These are phyloP conservation scores for Bellardia bayeri DNA, from an alignment of 2,888 invertebrate genomes.

Conservation along the genomic window DNA sequence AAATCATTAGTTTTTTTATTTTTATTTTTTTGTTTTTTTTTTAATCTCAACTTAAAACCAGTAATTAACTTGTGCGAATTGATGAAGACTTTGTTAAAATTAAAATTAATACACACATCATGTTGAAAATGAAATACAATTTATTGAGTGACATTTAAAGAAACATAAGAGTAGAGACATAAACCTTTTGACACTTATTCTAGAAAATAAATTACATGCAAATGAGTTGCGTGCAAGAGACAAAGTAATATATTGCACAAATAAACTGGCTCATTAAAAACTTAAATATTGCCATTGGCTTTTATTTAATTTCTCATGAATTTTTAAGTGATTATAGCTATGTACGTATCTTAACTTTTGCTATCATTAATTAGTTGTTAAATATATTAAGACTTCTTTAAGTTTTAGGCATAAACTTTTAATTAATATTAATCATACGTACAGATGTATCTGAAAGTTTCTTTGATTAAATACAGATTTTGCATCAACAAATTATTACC, in stretches of 20 bases:
- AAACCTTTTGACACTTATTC: conserved; percentile 3
- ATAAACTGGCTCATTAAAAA: no score
- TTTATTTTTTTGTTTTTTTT: background rate
- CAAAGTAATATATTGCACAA: no score
- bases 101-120: conserved; percentile 3
- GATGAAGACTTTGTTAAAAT: background rate
- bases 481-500: no score
- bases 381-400: no score
- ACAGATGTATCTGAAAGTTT: background rate
- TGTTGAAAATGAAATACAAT: background rate
- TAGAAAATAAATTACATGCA: background rate
- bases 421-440: conserved; percentile 7
- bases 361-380: no score
- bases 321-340: no score
- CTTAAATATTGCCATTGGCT: no score
- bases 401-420: conserved; percentile 42
- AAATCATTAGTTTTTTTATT: conserved; percentile 18
- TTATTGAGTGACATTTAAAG: background rate
- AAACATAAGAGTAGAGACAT: background rate
- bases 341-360: no score
- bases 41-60: background rate
- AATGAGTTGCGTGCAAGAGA: no score
- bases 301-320: no score
- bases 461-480: no score
- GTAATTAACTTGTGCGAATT: conserved; percentile 3